Evolutionary conservation across 2,888 invertebrate species (phyloP), one percentile per base, ranked within the genome.

Genomic region (Acanthosepion esculentum): DNA sequence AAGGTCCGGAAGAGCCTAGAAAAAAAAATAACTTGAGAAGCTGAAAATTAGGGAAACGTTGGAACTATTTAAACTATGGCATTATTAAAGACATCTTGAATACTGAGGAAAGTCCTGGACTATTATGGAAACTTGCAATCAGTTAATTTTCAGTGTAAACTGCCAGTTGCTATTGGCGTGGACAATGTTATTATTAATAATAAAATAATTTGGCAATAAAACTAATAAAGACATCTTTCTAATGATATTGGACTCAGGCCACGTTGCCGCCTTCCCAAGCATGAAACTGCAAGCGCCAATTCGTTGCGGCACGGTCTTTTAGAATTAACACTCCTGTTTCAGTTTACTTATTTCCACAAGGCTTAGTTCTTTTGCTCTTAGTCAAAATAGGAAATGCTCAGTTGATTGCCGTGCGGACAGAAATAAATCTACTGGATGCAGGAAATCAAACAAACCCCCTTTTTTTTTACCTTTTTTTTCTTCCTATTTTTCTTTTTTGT

Each of bases 401-500:
- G 78, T 78, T 78, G n/a, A 78, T 78, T 33, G 78, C 15, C 15
- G 12, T 3, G 78, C 12, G n/a, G 78, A 78, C n/a, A 78, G 78
- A 78, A 78, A 78, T n/a, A 78, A 78, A 78, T 78, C n/a, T 78
- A n/a, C 78, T 33, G n/a, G n/a, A 78, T n/a, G n/a, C n/a, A 78
- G 78, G n/a, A 78, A n/a, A 78, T 78, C n/a, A n/a, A 78, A 78
- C 78, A 15, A 78, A 78, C 7, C 0, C 18, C 33, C n/a, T n/a
- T 78, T 78, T 26, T n/a, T 78, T 33, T 15, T n/a, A 12, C 10
- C n/a, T 78, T 15, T 78, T n/a, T 64, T 26, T 26, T 64, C 7
- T 53, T 53, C 15, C 41, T 41, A 41, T 41, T 20, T 23, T 59
- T 59, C 23, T 7, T 20, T 59, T 59, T 23, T 59, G 23, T 23